Base-by-base conservation (phyloP, 2,888 invertebrate genomes). In the Mechanitis messenoides region DNA sequence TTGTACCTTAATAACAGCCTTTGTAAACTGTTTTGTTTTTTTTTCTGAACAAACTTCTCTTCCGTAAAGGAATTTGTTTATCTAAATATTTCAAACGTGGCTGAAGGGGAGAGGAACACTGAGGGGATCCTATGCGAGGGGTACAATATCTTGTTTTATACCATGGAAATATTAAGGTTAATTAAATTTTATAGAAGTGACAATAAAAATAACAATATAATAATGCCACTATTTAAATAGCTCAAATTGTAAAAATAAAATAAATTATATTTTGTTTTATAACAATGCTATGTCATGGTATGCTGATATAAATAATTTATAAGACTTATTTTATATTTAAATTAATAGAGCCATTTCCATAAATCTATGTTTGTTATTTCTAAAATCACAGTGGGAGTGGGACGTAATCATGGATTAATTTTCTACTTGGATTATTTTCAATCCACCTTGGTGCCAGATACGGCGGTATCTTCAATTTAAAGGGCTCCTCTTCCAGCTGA, bases 401-500 rank as follows among this genome's bases (percentile, higher is more conserved):
- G 76, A 79, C 80, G 87, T 87, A 87, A 89, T 89, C 87, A 88
- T 83, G 85, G 86, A 87, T 89, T 90, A 87, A 90, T 89, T 89
- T 90, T 90, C 87, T 86, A 84, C 88, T 85, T 82, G 89, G 84
- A 88, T 89, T 87, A 87, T 83, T 89, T 90, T 89, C 89, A 90
- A 89, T 90, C 80, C 85, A 79, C 77, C 81, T 78, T 74, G 84
- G 79, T 80, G 78, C 83, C 80, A 78, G 85, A 78, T 83, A 84
- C 80, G 79, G 79, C 82, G 79, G 76, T 75, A 78, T 81, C 85
- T 85, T 81, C 79, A 85, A 84, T 83, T 84, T 81, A 79, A 81
- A 83, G 80, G 80, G 77, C 72, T 73, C 74, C 76, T 74, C 74
- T 72, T 73, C 74, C 71, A 71, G 67, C 74, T 77, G 74, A 78